These are phyloP conservation scores for Rhinoderma darwinii DNA, from an alignment of 2,113 vertebrate genomes.

Conservation along the genomic window DNA sequence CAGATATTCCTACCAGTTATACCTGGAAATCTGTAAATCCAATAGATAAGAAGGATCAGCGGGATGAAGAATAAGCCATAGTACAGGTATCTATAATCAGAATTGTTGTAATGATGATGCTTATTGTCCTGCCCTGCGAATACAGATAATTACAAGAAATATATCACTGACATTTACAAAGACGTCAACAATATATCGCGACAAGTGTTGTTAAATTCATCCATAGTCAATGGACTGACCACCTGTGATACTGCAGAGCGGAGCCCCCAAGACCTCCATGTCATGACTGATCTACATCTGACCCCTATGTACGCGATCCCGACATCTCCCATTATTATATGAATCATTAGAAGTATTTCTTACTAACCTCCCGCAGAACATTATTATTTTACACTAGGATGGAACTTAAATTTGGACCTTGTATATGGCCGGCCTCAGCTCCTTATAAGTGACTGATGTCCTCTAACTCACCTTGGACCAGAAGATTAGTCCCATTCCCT, in stretches of 20 bases:
- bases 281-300: neutral
- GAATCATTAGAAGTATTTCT: neutral
- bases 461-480: slow-evolving; percentile 12
- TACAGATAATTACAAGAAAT: neutral
- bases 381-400: neutral
- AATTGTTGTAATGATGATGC: neutral
- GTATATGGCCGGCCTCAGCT: neutral
- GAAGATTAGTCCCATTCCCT: neutral
- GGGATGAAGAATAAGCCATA: neutral
- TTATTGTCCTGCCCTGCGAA: neutral
- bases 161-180: neutral
- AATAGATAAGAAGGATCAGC: neutral
- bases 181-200: neutral
- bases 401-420: neutral
- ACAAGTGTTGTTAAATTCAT: neutral
- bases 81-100: neutral
- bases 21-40: neutral
- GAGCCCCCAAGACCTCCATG: neutral
- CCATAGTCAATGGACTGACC: neutral
- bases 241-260: neutral
- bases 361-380: neutral
- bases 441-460: neutral
- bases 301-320: neutral
- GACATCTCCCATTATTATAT: neutral
- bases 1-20: neutral